Conservation (phyloP, 2,888 invertebrate species). For the Drosophila flavopinicola region DNA sequence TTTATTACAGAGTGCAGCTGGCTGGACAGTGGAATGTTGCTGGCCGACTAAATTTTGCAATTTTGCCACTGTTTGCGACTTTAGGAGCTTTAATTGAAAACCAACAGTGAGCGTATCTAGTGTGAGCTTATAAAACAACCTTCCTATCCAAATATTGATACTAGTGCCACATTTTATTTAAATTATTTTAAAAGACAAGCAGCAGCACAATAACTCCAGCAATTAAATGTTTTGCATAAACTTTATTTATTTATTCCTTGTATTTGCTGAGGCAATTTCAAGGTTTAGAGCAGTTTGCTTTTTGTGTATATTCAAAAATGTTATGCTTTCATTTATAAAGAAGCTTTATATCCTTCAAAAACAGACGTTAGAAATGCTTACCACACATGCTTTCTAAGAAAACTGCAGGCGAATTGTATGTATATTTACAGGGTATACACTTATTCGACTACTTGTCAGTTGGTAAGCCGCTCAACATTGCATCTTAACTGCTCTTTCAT, state of each 20-base stretch:
- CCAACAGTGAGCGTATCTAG: conserved; percentile 15
- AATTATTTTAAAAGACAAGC: conserved; percentile 4
- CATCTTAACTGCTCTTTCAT: conserved; percentile 2
- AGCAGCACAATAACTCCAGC: background rate
- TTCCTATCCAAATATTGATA: conserved; percentile 1
- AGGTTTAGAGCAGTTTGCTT: background rate
- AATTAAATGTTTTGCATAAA: conserved; percentile 1
- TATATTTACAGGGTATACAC: background rate
- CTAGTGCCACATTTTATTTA: conserved; percentile 4
- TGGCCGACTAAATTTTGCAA: conserved; percentile 7
- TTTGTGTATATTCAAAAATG: too few species aligned
- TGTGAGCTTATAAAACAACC: conserved; percentile 1
- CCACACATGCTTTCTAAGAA: too few species aligned
- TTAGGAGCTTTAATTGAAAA: conserved; percentile 41
- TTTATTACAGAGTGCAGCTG: conserved; percentile 55
- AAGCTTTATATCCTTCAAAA: too few species aligned
- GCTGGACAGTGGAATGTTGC: conserved; percentile 7
- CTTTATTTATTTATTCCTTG: background rate
- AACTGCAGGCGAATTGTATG: too few species aligned
- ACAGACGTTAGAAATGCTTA: too few species aligned
- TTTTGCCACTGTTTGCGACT: conserved; percentile 5
- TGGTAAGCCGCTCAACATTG: too few species aligned
- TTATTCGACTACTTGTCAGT: too few species aligned
- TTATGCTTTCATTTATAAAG: background rate
- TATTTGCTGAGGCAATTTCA: background rate